These are phyloP conservation scores for Anoplopoma fimbria DNA, from an alignment of 2,113 vertebrate species.

Conservation along the genomic window DNA sequence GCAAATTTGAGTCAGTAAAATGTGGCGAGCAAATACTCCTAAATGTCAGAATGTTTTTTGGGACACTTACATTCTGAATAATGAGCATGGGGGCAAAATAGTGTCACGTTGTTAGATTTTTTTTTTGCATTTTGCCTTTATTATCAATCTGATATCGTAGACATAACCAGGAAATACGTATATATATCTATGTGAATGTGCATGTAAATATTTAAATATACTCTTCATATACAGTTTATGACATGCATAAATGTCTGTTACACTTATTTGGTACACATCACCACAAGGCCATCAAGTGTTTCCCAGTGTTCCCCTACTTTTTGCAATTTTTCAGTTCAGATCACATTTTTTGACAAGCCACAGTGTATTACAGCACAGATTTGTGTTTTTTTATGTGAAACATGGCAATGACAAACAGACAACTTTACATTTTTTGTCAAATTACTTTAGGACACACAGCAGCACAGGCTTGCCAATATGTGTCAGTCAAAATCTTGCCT, in stretches of 20 bases:
- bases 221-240: background rate
- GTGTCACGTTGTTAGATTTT: background rate
- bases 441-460: conserved; percentile 15
- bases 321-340: conserved; percentile 3
- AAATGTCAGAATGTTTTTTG: conserved; percentile 7
- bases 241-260: background rate
- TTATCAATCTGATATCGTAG: background rate
- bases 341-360: background rate
- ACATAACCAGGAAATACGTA: background rate
- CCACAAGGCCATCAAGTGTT: background rate
- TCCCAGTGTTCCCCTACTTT: background rate
- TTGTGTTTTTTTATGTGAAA: conserved; percentile 17
- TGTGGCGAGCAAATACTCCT: background rate
- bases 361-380: conserved; percentile 8
- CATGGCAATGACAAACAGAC: conserved; percentile 14
- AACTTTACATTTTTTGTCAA: background rate
- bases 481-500: conserved; percentile 24
- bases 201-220: background rate
- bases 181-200: background rate
- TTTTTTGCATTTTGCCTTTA: background rate
- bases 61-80: background rate
- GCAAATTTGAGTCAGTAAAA: background rate
- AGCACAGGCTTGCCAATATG: conserved; percentile 1
- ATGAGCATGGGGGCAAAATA: background rate
- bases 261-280: background rate